Base-by-base conservation (phyloP, 2,113 vertebrate species). In the Arenaria interpres region DNA sequence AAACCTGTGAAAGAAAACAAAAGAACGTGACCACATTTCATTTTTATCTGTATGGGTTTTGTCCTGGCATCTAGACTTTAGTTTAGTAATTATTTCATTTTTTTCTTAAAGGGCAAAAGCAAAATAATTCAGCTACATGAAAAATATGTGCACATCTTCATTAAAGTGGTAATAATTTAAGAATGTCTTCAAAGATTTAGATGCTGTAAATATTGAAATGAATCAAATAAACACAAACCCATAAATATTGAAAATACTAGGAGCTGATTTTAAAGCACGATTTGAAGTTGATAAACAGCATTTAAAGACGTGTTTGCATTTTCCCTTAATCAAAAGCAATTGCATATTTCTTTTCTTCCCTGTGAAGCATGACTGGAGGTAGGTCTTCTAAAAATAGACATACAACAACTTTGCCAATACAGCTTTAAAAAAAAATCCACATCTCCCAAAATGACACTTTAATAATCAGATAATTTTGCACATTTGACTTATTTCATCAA, bases 261-360 rank as follows among this genome's bases (percentile, higher is more conserved):
- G 16, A 63, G 41, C 8, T 59, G 5, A 39, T 73, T 92, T 85
- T 78, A 68, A 89, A 94, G 35, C 43, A 83, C 14, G 59, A 88
- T 88, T 96, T 91, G 46, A 95, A 91, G 48, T 83, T 60, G 41
- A 88, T 94, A 90, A 95, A 53, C 14, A 95, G 27, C 91, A 94
- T 77, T 95, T 88, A 86, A 95, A 96, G 66, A 81, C 73, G 4
- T 17, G 28, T 41, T 77, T 91, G 85, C 57, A 74, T 92, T 35
- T 93, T 86, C 53, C 37, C 56, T 92, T 92, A 69, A 68, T 68
- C 54, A 77, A 84, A 81, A 80, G 95, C 93, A 95, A 94, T 41
- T 93, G 74, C 51, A 28, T 84, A 93, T 89, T 96, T 97, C 16
- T 85, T 74, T 82, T 72, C 56, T 46, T 84, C 39, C 80, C 71